These are phyloP conservation scores for Vulpes lagopus DNA, from an alignment of 2,113 vertebrate species.

Conservation along the genomic window DNA sequence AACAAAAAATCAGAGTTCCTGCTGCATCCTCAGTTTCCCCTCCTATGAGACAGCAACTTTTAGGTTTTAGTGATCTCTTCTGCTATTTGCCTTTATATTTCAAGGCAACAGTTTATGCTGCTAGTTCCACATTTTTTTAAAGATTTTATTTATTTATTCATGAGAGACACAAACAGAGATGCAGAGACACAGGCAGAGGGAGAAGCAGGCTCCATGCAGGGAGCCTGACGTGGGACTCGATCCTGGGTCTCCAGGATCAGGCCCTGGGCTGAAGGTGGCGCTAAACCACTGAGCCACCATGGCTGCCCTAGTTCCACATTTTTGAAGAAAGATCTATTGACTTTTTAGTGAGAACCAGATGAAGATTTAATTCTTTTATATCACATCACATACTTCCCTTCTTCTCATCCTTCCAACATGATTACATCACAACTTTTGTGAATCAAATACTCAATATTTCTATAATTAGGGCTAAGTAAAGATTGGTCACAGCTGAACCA, in stretches of 20 bases:
- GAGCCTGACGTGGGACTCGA: no score
- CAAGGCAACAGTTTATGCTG: background rate
- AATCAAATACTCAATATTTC: background rate
- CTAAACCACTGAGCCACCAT: no score
- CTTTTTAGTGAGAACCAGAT: background rate
- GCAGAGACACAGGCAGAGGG: no score
- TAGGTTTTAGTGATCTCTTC: background rate
- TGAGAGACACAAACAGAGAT: no score
- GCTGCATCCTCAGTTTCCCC: background rate
- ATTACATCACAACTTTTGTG: background rate
- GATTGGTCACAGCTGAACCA: background rate
- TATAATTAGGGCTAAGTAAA: background rate
- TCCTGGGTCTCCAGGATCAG: no score
- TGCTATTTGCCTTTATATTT: slow-evolving; percentile 7
- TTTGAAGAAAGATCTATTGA: background rate
- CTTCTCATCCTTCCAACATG: background rate
- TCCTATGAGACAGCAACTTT: background rate
- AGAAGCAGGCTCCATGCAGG: no score
- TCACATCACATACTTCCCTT: background rate
- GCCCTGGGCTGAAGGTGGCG: no score
- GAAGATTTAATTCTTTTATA: background rate
- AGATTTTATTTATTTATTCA: no score
- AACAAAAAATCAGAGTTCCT: background rate
- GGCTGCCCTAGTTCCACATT: background rate
- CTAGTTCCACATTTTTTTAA: background rate